phyloP scores from a whole-genome alignment of 2,888 invertebrate genomes.

The Tenthredo notha region DNA sequence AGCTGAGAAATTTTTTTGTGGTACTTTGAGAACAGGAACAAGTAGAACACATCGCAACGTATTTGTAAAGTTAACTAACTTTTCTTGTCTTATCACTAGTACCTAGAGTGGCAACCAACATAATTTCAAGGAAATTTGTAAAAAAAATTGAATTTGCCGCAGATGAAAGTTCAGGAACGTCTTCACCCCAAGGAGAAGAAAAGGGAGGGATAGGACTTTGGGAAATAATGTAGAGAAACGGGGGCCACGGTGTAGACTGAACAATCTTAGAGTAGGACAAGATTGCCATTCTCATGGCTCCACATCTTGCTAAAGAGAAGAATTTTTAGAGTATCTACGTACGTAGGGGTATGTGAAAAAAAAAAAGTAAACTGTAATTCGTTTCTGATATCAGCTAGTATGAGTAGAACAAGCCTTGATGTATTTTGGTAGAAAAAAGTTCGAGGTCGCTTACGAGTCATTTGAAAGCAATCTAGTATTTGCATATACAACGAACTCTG shows the following conservation, averaged over 20 bases:
- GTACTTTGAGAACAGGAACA: neutral
- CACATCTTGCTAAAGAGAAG: neutral
- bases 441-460: constrained; percentile 14
- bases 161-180: neutral
- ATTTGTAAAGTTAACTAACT: neutral
- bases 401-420: constrained; percentile 33
- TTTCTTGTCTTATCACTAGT: neutral
- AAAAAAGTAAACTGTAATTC: constrained; percentile 1
- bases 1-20: neutral
- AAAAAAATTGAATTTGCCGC: neutral
- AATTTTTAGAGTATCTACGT: neutral
- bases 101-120: neutral
- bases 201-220: neutral
- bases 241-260: neutral
- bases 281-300: neutral
- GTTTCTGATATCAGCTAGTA: neutral
- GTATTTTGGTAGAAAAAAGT: neutral
- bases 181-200: neutral
- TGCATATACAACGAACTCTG: constrained; percentile 27
- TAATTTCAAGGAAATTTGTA: neutral
- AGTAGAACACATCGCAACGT: too few species aligned
- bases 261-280: neutral
- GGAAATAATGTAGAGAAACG: neutral
- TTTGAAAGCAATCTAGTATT: constrained; percentile 14
- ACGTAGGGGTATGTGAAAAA: neutral